These are phyloP conservation scores for Pentalonia nigronervosa DNA, from an alignment of 1,140 invertebrate species.

Conservation along the genomic window DNA sequence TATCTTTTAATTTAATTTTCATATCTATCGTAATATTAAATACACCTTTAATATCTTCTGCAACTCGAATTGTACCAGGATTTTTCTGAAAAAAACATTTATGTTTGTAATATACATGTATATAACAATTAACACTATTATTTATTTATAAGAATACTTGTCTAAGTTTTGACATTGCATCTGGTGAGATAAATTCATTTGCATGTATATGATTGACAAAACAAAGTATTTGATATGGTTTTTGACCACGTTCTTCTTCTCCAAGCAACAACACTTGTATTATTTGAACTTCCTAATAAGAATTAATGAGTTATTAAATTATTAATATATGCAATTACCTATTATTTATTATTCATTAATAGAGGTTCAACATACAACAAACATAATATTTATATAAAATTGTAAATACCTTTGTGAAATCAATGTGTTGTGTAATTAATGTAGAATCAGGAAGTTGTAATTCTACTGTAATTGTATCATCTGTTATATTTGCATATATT, in stretches of 20 bases:
- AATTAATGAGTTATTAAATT: conserved; percentile 59
- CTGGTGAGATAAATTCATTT: conserved; percentile 92
- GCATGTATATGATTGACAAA: conserved; percentile 89
- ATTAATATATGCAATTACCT: not conserved
- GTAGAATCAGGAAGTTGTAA: conserved; percentile 91
- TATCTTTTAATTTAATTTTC: conserved; percentile 73
- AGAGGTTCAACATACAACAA: not conserved
- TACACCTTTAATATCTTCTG: conserved; percentile 87
- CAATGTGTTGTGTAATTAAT: conserved; percentile 88
- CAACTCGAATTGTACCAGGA: conserved; percentile 79
- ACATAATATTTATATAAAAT: not conserved
- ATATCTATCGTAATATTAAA: conserved; percentile 84
- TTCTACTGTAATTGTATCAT: conserved; percentile 87
- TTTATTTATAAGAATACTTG: conserved; percentile 69
- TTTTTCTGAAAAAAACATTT: conserved; percentile 73
- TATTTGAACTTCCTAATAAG: conserved; percentile 86
- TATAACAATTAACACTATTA: not conserved
- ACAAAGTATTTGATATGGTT: conserved; percentile 89
- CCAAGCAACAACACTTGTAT: conserved; percentile 90
- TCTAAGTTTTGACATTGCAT: conserved; percentile 96
- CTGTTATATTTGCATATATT: conserved; percentile 87
- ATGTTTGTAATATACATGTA: conserved; percentile 8
- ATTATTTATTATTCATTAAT: not conserved
- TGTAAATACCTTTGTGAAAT: conserved; percentile 79
- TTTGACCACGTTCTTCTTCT: conserved; percentile 92